Evolutionary conservation across 2,888 invertebrate genomes (phyloP).

Genomic region (Calliscelio sp.): DNA sequence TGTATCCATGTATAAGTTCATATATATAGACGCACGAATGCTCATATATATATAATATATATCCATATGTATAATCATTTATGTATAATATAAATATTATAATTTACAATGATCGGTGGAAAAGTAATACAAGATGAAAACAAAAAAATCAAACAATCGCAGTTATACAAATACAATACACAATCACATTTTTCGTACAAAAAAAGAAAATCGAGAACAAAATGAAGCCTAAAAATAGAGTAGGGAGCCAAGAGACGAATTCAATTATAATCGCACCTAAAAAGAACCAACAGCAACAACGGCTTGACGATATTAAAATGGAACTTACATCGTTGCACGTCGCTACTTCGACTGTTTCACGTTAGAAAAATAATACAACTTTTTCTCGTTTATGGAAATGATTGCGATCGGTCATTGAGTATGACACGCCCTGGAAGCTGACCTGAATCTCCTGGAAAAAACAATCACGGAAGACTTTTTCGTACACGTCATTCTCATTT

Average conservation of each 20-base stretch:
- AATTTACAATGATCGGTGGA: conserved; percentile 62
- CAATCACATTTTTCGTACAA: too few species aligned
- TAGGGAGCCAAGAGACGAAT: too few species aligned
- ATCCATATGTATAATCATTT: too few species aligned
- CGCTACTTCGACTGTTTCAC: conserved; percentile 72
- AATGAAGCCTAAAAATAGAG: too few species aligned
- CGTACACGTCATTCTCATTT: conserved; percentile 26
- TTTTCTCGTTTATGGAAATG: conserved; percentile 72
- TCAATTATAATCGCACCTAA: too few species aligned
- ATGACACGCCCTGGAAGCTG: conserved; percentile 82
- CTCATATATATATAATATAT: too few species aligned
- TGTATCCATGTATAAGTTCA: conserved; percentile 27
- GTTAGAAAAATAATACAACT: conserved; percentile 85
- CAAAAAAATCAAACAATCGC: conserved; percentile 41
- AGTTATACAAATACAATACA: too few species aligned
- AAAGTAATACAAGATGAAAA: conserved; percentile 35
- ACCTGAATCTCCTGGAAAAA: conserved; percentile 79
- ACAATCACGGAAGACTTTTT: conserved; percentile 52
- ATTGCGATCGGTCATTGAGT: conserved; percentile 79
- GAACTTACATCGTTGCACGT: conserved; percentile 46
- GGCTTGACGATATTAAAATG: conserved; percentile 4
- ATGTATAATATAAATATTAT: conserved; percentile 59
- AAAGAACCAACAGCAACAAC: too few species aligned
- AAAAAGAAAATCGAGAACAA: too few species aligned
- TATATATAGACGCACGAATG: too few species aligned